Base-by-base conservation (phyloP, 2,888 invertebrate genomes). In the Erebia epiphron region DNA sequence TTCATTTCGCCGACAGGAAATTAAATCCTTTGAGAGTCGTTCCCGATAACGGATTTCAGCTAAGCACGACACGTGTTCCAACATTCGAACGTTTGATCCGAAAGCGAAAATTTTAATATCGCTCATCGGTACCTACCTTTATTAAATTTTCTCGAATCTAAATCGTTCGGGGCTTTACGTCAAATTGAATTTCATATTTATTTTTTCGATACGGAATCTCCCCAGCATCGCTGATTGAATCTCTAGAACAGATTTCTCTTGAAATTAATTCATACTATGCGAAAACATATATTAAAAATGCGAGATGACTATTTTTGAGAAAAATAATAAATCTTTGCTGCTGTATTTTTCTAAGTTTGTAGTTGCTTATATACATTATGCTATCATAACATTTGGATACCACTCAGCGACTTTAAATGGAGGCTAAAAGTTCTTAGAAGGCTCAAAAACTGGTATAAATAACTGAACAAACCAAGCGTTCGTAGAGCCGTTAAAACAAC, bases 1-100 rank as follows among this genome's bases (percentile, higher is more conserved):
- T 90, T 91, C 92, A 91, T 93, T 92, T 88, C 86, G 85, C 81
- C 85, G 87, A 85, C 91, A 91, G 93, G 93, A 93, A 93, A 93
- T 93, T 93, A 92, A 93, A 93, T 92, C 92, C 92, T 92, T 92
- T 92, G 91, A 89, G 90, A 90, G 85, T 85, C 87, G 87, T 83
- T 83, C 86, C 79, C 88, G 91, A 92, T 91, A 91, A 87, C 89
- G 89, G 88, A 88, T 89, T 90, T 87, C 85, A 85, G 84, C 87
- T 90, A 88, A 90, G 88, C 88, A 86, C 87, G 90, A 92, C 91
- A 90, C 90, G 88, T 91, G 92, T 89, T 87, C 85, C 76, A 79
- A 79, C 75, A 73, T 77, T 81, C 78, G 76, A 79, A 76, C 79
- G 74, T 75, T 76, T 75, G 78, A 75, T 80, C 74, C 77, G 73